Evolutionary conservation across 2,888 invertebrate species (phyloP), one percentile per base, ranked within the genome.

Genomic region (Heliconius hortense): DNA sequence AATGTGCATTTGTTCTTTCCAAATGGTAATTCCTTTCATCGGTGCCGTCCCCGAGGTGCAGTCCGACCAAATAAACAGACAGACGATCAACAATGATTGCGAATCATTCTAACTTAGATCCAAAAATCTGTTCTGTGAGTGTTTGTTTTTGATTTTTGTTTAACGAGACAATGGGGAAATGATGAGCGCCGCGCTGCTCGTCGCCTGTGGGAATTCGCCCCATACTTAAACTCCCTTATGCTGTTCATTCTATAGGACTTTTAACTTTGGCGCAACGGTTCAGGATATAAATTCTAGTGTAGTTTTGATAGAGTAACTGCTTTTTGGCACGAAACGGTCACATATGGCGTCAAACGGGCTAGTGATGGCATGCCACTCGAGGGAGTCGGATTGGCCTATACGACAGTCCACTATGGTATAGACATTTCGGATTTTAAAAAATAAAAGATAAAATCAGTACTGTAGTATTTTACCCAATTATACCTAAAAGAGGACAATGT

Each of bases 81-180:
- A 80, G 79, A 77, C 82, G 84, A 87, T 87, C 85, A 83, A 82
- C 88, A 88, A 90, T 89, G 84, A 92, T 90, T 84, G 87, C 88
- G 88, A 90, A 89, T 91, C 89, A 91, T 90, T 86, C 84, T 84
- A 86, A 90, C 90, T 91, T 89, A 90, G 89, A 88, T 87, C 89
- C 89, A 85, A 90, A 92, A 93, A 93, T 92, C 92, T 90, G 88
- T 81, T 84, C 85, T 85, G 86, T 81, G 89, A 89, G 89, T 93
- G 93, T 93, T 93, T 94, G 92, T 93, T 92, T 93, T 93, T 93
- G 93, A 93, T 94, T 94, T 94, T 93, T 93, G 93, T 93, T 90
- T 93, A 94, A 93, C 93, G 93, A 93, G 93, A 93, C 94, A 94
- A 94, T 94, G 91, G 94, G 94, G 93, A 93, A 93, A 93, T 93